Evolutionary conservation across 2,797 vertebrate species (phyloP).

Genomic region (Cheirogaleus major): DNA sequence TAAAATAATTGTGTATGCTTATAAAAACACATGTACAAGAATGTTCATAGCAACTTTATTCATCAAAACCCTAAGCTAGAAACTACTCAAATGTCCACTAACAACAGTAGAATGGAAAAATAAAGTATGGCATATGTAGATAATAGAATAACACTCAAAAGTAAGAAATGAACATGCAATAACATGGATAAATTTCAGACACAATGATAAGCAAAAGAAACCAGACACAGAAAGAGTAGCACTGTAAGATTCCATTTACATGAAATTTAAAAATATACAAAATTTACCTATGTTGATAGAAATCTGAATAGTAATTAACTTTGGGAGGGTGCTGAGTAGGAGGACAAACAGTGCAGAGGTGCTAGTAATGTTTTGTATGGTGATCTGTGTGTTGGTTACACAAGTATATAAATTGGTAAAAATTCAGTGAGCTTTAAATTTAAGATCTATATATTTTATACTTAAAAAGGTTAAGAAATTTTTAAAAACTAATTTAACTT

Average conservation of each 20-base stretch:
- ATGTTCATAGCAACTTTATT: background rate
- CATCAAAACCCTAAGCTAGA: background rate
- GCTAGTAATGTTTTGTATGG: background rate
- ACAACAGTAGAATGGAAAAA: background rate
- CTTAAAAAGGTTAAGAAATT: background rate
- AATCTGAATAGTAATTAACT: background rate
- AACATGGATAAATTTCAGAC: background rate
- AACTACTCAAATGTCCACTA: background rate
- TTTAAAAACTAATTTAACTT: conserved; percentile 6
- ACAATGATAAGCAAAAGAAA: background rate
- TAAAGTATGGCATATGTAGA: background rate
- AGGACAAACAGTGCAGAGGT: background rate
- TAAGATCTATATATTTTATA: background rate
- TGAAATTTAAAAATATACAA: background rate
- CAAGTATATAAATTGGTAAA: background rate
- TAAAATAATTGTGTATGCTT: background rate
- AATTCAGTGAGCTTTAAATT: background rate
- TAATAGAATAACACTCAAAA: background rate
- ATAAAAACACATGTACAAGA: background rate
- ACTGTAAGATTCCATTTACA: background rate
- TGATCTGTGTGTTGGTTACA: background rate
- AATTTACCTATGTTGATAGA: background rate
- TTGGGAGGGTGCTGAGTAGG: background rate
- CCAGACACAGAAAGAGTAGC: background rate
- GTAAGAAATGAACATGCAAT: background rate